phyloP scores from a whole-genome alignment of 2,797 vertebrate species.

The Alouatta caraya region DNA sequence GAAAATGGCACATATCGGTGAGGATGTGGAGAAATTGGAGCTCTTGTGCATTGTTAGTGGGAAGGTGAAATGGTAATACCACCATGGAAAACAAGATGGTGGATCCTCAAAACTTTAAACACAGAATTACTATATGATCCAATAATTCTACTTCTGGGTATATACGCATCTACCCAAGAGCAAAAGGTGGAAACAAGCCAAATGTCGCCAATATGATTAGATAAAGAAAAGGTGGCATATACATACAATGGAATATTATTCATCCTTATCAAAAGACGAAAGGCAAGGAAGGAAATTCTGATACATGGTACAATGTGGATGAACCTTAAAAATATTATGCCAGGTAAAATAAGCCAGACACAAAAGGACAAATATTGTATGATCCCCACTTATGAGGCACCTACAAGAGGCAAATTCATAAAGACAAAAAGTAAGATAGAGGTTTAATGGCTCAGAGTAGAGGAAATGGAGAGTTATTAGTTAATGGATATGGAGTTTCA shows the following conservation, averaged over 20 bases:
- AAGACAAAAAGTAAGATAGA: neutral
- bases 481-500: neutral
- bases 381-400: neutral
- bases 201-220: neutral
- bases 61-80: neutral
- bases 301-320: neutral
- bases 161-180: neutral
- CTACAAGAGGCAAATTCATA: neutral
- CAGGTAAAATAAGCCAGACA: neutral
- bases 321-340: neutral
- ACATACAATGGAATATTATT: neutral
- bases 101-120: neutral
- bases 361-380: neutral
- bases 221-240: neutral
- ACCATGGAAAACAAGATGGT: neutral
- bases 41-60: neutral
- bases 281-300: neutral
- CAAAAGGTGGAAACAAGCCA: neutral
- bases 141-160: neutral
- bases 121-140: neutral
- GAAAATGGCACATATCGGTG: neutral
- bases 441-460: neutral
- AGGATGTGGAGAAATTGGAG: neutral
- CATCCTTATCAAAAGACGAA: neutral
- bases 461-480: neutral